Percentiles rank a stretch among this genome's conserved stretches.
Conservation (phyloP, 2,113 vertebrate species). For the Mormoops blainvillei region DNA sequence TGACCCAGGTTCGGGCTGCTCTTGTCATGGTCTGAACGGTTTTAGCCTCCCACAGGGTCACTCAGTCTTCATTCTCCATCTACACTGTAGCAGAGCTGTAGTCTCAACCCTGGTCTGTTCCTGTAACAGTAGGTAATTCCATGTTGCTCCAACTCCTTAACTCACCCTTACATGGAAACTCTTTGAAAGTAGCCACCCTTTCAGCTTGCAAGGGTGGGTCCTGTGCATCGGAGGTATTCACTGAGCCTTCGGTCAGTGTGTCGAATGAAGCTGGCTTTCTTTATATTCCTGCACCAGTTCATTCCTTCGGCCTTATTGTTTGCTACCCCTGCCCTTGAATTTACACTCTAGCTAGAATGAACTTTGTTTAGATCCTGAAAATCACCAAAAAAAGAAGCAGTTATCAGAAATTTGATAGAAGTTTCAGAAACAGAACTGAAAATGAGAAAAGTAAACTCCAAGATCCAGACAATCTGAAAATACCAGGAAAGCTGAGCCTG, state of each 20-base stretch:
- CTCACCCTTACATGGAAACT: neutral
- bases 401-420: neutral
- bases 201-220: neutral
- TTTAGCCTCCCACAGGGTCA: neutral
- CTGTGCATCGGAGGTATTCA: neutral
- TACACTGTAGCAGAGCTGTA: neutral
- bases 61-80: neutral
- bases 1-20: neutral
- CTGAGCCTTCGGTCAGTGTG: neutral
- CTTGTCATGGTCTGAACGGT: neutral
- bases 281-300: neutral
- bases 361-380: neutral
- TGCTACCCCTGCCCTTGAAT: neutral
- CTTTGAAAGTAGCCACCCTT: neutral
- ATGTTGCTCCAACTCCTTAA: neutral
- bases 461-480: neutral
- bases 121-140: neutral
- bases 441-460: neutral
- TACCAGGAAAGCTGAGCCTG: neutral
- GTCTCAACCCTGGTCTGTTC: neutral
- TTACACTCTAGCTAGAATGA: neutral
- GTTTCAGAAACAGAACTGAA: neutral
- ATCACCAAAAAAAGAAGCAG: neutral
- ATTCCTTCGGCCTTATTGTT: neutral
- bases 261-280: neutral